Percentiles rank a stretch among this genome's conserved stretches.
phyloP scores from a whole-genome alignment of 2,888 invertebrate genomes.

The Chelonus formosanus region DNA sequence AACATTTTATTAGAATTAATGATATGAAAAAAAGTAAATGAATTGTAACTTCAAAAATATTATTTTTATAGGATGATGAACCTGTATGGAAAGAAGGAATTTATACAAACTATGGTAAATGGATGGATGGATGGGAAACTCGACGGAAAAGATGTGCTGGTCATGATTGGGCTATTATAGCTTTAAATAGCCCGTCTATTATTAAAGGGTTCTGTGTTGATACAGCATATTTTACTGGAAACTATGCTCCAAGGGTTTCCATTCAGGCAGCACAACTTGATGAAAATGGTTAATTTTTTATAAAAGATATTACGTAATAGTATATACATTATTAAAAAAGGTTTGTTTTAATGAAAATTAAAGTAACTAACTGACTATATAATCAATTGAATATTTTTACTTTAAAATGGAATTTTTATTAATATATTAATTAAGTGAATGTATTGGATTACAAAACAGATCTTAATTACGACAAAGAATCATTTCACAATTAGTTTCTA shows the following conservation, averaged over 20 bases:
- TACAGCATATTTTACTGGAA: constrained; percentile 73
- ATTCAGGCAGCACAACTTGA: constrained; percentile 70
- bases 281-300: constrained; percentile 63
- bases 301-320: background rate
- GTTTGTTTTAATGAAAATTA: too few relatives aligned
- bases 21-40: too few relatives aligned
- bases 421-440: too few relatives aligned
- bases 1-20: too few relatives aligned
- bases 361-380: too few relatives aligned
- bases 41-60: too few relatives aligned
- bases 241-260: constrained; percentile 72
- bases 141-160: constrained; percentile 70
- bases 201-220: constrained; percentile 69
- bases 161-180: constrained; percentile 73
- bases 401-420: too few relatives aligned
- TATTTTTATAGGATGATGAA: constrained; percentile 61
- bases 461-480: too few relatives aligned
- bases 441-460: too few relatives aligned
- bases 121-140: constrained; percentile 79
- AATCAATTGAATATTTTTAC: too few relatives aligned
- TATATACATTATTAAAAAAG: background rate
- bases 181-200: constrained; percentile 68
- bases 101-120: constrained; percentile 72
- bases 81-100: constrained; percentile 69
- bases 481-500: too few relatives aligned